Conservation (phyloP, 2,888 invertebrate species). For the Lasioglossum villosulum region DNA sequence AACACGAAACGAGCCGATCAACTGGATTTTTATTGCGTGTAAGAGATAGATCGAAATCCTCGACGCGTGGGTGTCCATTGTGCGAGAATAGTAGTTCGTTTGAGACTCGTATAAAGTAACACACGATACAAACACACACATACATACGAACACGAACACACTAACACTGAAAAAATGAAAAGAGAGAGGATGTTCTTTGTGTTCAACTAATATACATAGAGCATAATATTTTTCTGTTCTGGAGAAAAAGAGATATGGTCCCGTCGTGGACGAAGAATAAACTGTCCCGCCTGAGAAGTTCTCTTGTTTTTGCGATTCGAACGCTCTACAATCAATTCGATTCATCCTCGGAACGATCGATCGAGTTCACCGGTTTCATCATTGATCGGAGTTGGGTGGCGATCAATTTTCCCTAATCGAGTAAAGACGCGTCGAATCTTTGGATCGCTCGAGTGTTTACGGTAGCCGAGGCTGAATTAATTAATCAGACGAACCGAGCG, state of each 20-base stretch:
- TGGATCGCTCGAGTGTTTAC: neutral
- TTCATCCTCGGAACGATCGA: slow-evolving; percentile 20
- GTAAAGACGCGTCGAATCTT: neutral
- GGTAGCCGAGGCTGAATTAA: neutral
- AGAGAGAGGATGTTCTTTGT: slow-evolving; percentile 15
- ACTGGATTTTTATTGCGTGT: slow-evolving; percentile 35
- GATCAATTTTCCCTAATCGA: neutral
- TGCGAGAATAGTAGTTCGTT: neutral
- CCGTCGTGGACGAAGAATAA: slow-evolving; percentile 15
- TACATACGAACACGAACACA: neutral
- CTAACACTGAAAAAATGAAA: neutral
- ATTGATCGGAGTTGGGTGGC: neutral
- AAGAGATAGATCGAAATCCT: neutral
- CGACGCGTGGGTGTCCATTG: neutral
- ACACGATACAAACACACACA: neutral
- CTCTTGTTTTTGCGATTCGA: slow-evolving; percentile 21
- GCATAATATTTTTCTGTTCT: slow-evolving; percentile 17
- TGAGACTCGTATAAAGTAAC: neutral
- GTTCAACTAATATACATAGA: slow-evolving; percentile 13
- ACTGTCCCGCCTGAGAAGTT: neutral
- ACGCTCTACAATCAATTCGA: slow-evolving; percentile 36
- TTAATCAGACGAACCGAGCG: neutral
- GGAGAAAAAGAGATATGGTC: slow-evolving; percentile 6
- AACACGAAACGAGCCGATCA: slow-evolving; percentile 42
- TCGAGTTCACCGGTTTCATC: neutral